Base-by-base conservation (phyloP, 2,888 invertebrate species). In the Epistrophella euchroma region DNA sequence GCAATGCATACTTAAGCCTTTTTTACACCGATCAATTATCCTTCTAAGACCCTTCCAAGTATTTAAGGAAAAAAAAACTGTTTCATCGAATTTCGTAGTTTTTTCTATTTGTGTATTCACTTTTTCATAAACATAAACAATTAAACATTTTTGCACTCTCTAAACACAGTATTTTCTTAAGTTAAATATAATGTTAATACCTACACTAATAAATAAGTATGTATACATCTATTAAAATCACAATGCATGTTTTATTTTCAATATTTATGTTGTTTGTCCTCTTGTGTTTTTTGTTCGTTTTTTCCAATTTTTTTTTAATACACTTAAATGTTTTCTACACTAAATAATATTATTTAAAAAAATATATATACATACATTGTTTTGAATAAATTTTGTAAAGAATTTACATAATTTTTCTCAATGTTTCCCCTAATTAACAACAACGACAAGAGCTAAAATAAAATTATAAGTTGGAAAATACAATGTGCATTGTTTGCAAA, bases 371-470 rank as follows among this genome's bases (percentile, higher is more conserved):
- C n/a, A n/a, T n/a, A 45, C 32, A 56, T 58, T 19, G 17, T 62
- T 60, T 37, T 50, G 19, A 70, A 35, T 32, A 56, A 71, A 84
- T 58, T 40, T 62, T 45, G 73, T 74, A 60, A 37, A 47, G 0
- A 22, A 35, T 3, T 13, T 15, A 19, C 32, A 22, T 37, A 6
- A n/a, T 47, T 45, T 28, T 17, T 37, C 2, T 73, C 56, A 75
- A 85, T 75, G 71, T 74, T 55, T 35, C 75, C 72, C 87, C 78
- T 60, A 84, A 28, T 75, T 81, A 74, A 86, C 90, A 90, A 90
- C 90, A 90, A 90, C 90, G 88, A 89, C 90, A 90, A 90, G 90
- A 90, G 89, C 90, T 90, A 90, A 90, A 89, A 88, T 71, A 19
- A 32, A 11, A 17, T 4, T 56, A 25, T 15, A n/a, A 60, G 56